A percentile compares a stretch with the other conserved stretches of the same genome.
phyloP scores from a whole-genome alignment of 1,140 invertebrate species.

The Galendromus occidentalis region DNA sequence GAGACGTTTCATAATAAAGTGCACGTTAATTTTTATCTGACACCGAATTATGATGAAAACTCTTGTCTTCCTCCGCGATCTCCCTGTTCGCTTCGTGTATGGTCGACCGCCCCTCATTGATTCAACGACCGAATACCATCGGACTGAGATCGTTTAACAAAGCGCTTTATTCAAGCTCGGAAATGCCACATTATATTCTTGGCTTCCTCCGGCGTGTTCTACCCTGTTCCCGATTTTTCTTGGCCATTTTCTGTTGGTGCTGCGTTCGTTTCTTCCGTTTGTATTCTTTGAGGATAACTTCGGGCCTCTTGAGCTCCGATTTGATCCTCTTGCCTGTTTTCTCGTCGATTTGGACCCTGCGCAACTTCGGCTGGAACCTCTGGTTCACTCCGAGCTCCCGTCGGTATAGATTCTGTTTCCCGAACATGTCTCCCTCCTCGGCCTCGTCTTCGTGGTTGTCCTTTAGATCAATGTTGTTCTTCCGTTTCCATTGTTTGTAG shows the following conservation, averaged over 20 bases:
- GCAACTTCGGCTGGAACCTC: constrained; percentile 24
- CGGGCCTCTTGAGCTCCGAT: constrained; percentile 41
- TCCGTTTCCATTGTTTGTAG: constrained; percentile 69
- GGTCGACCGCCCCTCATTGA: too few species aligned
- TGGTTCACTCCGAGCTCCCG: constrained; percentile 37
- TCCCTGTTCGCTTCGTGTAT: too few species aligned
- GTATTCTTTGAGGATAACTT: constrained; percentile 47
- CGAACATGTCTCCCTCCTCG: constrained; percentile 18
- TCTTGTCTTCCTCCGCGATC: too few species aligned
- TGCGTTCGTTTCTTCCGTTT: constrained; percentile 35
- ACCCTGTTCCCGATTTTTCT: not conserved
- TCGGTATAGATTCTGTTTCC: constrained; percentile 22
- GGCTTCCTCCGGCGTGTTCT: not conserved
- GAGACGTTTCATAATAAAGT: too few species aligned
- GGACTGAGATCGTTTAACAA: too few species aligned
- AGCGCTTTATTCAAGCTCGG: not conserved
- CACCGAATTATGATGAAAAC: too few species aligned
- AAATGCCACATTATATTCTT: not conserved
- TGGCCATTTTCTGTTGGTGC: constrained; percentile 22
- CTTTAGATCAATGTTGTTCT: constrained; percentile 44
- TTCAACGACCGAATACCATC: too few species aligned
- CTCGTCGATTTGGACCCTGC: constrained; percentile 20
- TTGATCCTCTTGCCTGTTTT: constrained; percentile 23
- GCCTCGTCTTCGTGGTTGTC: constrained; percentile 37
- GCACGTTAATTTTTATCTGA: too few species aligned